These are phyloP conservation scores for Leptoteleia sp. DNA, from an alignment of 1,140 invertebrate genomes.

Conservation along the genomic window DNA sequence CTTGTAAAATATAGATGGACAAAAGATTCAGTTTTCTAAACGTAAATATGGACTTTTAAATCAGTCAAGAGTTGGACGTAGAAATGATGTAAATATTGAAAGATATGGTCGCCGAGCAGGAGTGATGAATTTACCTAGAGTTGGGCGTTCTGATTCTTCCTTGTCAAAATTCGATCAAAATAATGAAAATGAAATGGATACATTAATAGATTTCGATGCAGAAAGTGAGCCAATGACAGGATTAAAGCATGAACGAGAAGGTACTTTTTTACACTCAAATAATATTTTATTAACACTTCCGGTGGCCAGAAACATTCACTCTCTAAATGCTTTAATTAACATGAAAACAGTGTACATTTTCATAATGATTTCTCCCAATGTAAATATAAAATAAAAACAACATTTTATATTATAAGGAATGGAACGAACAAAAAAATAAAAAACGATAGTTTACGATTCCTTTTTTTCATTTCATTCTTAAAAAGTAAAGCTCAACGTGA, in stretches of 20 bases:
- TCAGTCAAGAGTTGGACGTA: slow-evolving; percentile 38
- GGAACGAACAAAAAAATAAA: too few species aligned
- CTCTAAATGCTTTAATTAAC: too few species aligned
- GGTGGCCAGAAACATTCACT: too few species aligned
- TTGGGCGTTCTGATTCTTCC: slow-evolving; percentile 30
- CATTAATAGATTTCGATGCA: neutral
- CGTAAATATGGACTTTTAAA: slow-evolving; percentile 39
- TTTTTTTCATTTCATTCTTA: too few species aligned
- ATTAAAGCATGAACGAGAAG: slow-evolving; percentile 4
- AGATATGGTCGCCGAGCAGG: slow-evolving; percentile 30
- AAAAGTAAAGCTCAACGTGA: too few species aligned
- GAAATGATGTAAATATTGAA: slow-evolving; percentile 19
- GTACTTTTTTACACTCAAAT: neutral
- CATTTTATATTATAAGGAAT: too few species aligned
- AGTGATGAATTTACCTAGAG: slow-evolving; percentile 22
- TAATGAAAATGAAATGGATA: slow-evolving; percentile 7
- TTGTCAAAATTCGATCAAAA: slow-evolving; percentile 10
- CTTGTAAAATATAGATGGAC: slow-evolving; percentile 33
- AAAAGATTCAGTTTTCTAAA: slow-evolving; percentile 17
- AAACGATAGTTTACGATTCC: too few species aligned
- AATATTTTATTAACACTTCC: too few species aligned
- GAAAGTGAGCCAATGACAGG: slow-evolving; percentile 3
- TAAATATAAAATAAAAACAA: too few species aligned
- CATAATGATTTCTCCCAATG: too few species aligned
- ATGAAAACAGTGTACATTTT: too few species aligned